Evolutionary conservation across 2,888 invertebrate genomes (phyloP), one percentile per base, ranked within the genome.

Genomic region (Euproctis similis): DNA sequence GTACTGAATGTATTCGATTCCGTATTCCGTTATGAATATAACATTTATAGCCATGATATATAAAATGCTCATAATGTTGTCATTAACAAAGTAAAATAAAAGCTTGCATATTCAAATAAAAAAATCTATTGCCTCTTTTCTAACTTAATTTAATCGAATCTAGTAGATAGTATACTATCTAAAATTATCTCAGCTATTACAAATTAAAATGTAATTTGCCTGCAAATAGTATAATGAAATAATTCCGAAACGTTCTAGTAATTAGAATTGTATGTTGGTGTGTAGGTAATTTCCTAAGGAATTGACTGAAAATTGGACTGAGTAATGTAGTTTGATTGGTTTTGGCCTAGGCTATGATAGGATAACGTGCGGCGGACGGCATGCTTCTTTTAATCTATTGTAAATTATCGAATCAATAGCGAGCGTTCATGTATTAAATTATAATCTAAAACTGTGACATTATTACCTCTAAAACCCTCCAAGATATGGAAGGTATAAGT

Each of bases 291-390:
- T 80, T 78, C 76, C 57, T 78, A 77, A 74, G 78, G 74, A 76
- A 77, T 72, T 76, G 84, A 84, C 84, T 84, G 82, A 84, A 69
- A 75, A 70, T 77, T 77, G 82, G 82, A 84, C 82, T 84, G 84
- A 84, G 74, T 82, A 81, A 71, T 75, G 72, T 78, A 80, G 72
- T 72, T 73, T 64, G 55, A 75, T 68, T 68, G 76, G 80, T 69
- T 72, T 77, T 66, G 69, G 76, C 70, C 71, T 78, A 76, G 74
- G 69, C 72, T 77, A 76, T 75, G 76, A 69, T 80, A 77, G 68
- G 65, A 59, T 76, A 68, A 68, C 47, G 73, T 70, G 77, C 76
- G 69, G 76, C 81, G 77, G 65, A 62, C 78, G 81, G 81, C 78
- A 63, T 69, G 77, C 80, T 74, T 72, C 72, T 66, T 49, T n/a